Base-by-base conservation (phyloP, 2,888 invertebrate genomes). In the Marasmarcha lunaedactyla region DNA sequence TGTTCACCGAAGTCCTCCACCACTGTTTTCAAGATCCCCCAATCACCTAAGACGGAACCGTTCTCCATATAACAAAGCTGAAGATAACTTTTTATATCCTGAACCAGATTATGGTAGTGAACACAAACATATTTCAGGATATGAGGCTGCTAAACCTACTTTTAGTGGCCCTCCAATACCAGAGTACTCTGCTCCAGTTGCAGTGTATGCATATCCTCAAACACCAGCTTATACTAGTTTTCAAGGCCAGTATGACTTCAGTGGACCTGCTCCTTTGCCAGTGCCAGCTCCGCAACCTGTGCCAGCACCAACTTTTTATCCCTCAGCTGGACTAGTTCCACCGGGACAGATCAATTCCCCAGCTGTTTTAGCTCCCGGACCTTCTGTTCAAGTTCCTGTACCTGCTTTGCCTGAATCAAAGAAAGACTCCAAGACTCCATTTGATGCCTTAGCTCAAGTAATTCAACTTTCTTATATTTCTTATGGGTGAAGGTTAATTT, bases 391-490 rank as follows among this genome's bases (percentile, higher is more conserved):
- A 14, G 34, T 51, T 5, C 58, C 60, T 52, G 57, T 57, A 11
- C 64, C 66, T 3, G 46, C 65, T 1, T 63, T 71, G 5, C 41
- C 49, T 14, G 44, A 46, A 30, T 34, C 14, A 14, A 34, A 13
- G 34, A 9, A 12, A 34, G 34, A 54, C 13, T 40, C 48, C 33
- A 45, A 48, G 43, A 55, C 61, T 41, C 69, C 73, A 4, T 64
- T 59, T 55, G 77, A 83, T 63, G 76, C 79, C 33, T 55, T 83
- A 42, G 78, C 78, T 47, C 71, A 79, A 72, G 81, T 83, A 78
- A 73, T 50, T 61, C 60, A 50, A 40, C 40, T 30, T 35, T 10
- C 43, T 39, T 33, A 38, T 37, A n/a, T 41, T 36, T 15, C 26
- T 37, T 38, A 37, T 9, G 10, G 25, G 33, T 35, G 15, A 26